Evolutionary conservation across 1,140 invertebrate genomes (phyloP).

Genomic region (Caenorhabditis latens): DNA sequence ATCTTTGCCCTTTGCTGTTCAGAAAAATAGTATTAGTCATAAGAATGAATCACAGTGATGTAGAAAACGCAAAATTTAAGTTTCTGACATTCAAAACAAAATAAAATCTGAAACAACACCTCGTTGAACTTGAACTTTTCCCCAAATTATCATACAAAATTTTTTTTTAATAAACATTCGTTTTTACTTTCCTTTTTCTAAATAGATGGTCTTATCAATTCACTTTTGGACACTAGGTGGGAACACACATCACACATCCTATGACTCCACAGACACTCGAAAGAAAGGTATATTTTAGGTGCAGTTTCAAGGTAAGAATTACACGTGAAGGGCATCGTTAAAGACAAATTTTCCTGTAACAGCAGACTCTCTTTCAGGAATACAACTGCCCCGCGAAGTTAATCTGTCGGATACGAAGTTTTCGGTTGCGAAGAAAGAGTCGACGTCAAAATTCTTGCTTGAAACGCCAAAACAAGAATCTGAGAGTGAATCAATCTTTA

Average conservation of each 20-base stretch:
- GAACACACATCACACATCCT: conserved; percentile 40
- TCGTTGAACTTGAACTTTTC: not conserved
- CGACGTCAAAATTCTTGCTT: too few species aligned
- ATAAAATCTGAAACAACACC: too few species aligned
- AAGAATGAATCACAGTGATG: not conserved
- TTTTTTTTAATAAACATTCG: too few species aligned
- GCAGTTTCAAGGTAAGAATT: not conserved
- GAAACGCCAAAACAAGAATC: not conserved
- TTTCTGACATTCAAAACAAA: too few species aligned
- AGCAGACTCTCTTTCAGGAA: too few species aligned
- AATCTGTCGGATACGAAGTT: too few species aligned
- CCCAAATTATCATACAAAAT: too few species aligned
- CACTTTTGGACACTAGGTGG: not conserved
- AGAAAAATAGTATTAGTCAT: not conserved
- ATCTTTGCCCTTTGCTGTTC: not conserved
- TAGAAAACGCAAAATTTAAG: not conserved
- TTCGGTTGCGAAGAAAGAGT: too few species aligned
- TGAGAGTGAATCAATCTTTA: not conserved
- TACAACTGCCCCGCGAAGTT: too few species aligned
- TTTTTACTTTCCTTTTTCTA: not conserved
- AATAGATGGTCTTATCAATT: not conserved
- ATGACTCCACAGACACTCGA: not conserved
- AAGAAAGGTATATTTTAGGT: not conserved
- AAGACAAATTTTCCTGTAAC: too few species aligned
- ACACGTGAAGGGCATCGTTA: conserved; percentile 5